Evolutionary conservation across 2,797 vertebrate species (phyloP), one percentile per base, ranked within the genome.

Genomic region (Galagoides demidoff): DNA sequence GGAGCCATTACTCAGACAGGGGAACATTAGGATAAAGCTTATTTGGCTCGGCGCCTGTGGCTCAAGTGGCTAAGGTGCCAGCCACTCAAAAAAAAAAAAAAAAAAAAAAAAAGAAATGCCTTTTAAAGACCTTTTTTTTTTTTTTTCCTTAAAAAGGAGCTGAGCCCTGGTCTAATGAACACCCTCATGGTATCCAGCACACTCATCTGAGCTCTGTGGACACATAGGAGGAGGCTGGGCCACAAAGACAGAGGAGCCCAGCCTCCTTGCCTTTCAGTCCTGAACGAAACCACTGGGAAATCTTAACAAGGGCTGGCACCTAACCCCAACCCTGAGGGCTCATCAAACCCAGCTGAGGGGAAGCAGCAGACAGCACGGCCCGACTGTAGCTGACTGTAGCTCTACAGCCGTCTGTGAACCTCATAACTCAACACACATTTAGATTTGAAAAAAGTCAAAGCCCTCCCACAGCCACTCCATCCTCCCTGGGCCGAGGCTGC

Each of bases 191-290:
- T 3, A 19, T 76, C 20, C 2, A 37, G 59, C 17, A 74, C 3
- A 6, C 11, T 20, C 11, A 2, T 37, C 13, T 16, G 87, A 37
- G 20, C 88, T n/a, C 52, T 23, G 73, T 4, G 0, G 34, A 37
- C 19, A 12, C 43, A 3, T 0, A 3, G 11, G 4, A 11, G 66
- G 19, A 7, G 31, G 22, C 39, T 3, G 11, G 78, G 25, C 29
- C 61, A 7, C 0, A 0, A 68, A 73, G 13, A 19, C 22, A 10
- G 16, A 31, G 59, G 49, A 87, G 85, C 71, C 0, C 17, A 37
- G 70, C 68, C 45, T 77, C 74, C 20, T 63, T 27, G 68, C 55
- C 39, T 95, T 39, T 39, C 23, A 43, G 52, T 88, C 59, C 27
- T 55, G 57, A 19, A 63, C 11, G 19, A 39, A 68, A 25, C 39